A percentile compares a stretch with the other conserved stretches of the same genome.
These are phyloP conservation scores for Homalodisca vitripennis DNA, from an alignment of 1,140 invertebrate genomes.

Conservation along the genomic window DNA sequence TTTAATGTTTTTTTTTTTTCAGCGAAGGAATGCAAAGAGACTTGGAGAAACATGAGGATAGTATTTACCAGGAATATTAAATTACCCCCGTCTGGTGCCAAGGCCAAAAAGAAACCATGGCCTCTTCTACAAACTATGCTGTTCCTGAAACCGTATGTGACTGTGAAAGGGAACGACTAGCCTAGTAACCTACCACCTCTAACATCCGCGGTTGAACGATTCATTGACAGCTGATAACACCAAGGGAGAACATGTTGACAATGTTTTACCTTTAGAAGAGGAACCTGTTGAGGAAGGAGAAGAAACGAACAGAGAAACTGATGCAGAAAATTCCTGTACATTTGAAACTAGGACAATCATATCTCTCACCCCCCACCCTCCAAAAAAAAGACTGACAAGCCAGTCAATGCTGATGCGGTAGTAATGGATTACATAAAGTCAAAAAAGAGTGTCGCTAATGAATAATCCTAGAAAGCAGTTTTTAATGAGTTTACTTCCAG, in stretches of 20 bases:
- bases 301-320: constrained; percentile 10
- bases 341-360: not conserved
- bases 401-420: too few species aligned
- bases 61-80: constrained; percentile 33
- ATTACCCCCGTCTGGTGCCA: constrained; percentile 30
- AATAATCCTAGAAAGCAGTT: constrained; percentile 17
- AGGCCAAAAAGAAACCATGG: constrained; percentile 23
- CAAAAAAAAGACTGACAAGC: constrained; percentile 2
- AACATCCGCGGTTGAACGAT: not conserved
- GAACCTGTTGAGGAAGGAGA: constrained; percentile 20
- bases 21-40: constrained; percentile 32
- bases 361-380: not conserved
- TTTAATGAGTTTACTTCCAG: constrained; percentile 7
- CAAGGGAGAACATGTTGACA: constrained; percentile 21
- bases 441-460: constrained; percentile 13
- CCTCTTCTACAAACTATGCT: constrained; percentile 25
- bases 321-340: constrained; percentile 9
- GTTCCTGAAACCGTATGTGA: constrained; percentile 27
- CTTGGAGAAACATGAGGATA: too few species aligned
- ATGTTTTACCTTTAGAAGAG: constrained; percentile 19
- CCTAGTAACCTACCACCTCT: constrained; percentile 22
- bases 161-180: constrained; percentile 21
- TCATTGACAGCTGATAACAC: constrained; percentile 18
- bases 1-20: constrained; percentile 28
- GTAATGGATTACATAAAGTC: too few species aligned